These are phyloP conservation scores for Heliconius erato DNA, from an alignment of 2,888 invertebrate species.

Conservation along the genomic window DNA sequence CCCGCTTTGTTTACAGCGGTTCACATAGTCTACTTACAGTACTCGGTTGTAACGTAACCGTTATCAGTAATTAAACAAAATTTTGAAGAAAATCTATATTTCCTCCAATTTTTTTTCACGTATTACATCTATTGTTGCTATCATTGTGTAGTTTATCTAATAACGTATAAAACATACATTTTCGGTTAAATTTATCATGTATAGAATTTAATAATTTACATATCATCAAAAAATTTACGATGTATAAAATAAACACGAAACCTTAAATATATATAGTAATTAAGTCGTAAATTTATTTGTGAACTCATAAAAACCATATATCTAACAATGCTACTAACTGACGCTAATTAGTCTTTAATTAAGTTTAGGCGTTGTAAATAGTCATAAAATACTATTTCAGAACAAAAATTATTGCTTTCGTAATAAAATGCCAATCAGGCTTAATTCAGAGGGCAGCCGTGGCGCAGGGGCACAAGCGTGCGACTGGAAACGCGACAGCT, in stretches of 20 bases:
- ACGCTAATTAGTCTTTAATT: neutral
- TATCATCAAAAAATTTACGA: neutral
- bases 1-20: neutral
- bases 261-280: too few species aligned
- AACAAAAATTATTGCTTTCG: neutral
- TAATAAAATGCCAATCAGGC: neutral
- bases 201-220: too few species aligned
- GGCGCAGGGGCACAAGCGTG: too few species aligned
- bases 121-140: neutral
- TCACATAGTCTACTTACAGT: neutral
- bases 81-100: neutral
- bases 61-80: neutral
- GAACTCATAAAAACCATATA: constrained; percentile 2
- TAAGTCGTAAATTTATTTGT: neutral
- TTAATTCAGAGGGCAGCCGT: neutral
- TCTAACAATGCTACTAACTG: neutral
- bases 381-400: neutral
- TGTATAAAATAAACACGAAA: neutral
- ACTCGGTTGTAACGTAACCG: neutral
- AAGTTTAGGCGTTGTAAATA: neutral
- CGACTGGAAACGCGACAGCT: too few species aligned
- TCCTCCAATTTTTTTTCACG: neutral
- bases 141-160: neutral
- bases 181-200: too few species aligned
- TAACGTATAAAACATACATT: neutral